Base-by-base conservation (phyloP, 2,888 invertebrate genomes). In the Philhelius pedissequus region DNA sequence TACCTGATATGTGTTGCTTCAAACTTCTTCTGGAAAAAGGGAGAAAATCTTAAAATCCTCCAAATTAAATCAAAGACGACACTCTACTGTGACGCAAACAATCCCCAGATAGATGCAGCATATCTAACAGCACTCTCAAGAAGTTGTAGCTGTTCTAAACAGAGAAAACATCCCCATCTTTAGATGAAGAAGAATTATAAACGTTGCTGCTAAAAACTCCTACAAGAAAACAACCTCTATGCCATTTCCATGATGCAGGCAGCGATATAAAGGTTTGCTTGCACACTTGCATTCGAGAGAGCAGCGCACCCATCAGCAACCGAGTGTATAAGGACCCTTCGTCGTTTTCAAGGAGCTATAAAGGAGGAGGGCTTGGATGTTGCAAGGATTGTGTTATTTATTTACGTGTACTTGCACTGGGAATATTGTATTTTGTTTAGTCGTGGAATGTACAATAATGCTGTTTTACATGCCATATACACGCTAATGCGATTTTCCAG, bases 1-100 rank as follows among this genome's bases (percentile, higher is more conserved):
- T 5, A 15, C 1, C 30, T 4, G 50, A 18, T 52, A 27, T 52
- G 25, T 27, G 54, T 11, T 52, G 25, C 22, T 48, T 20, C 11
- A 20, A 20, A 11, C 11, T 20, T 20, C 7, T 15, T 48, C 64
- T 69, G 15, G 30, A 43, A 43, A 62, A 48, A 50, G 32, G n/a
- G 20, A 27, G 48, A n/a, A n/a, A n/a, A 74, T 74, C 78, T 84
- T 79, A 48, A 75, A 75, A 68, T 79, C 60, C 75, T 66, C 75
- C 70, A 84, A 84, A 84, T 84, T 84, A 84, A 84, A 84, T 84
- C 83, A 84, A 84, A 79, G 83, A 84, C 83, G 79, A 84, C 79
- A 75, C 60, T 58, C 58, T 9, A 25, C 38, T 64, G 27, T 66
- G 77, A 77, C 54, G 60, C 60, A 54, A 66, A 60, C 43, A 77